A percentile compares a stretch with the other conserved stretches of the same genome.
phyloP scores from a whole-genome alignment of 2,113 vertebrate species.

The Cyanoramphus novaezelandiae region DNA sequence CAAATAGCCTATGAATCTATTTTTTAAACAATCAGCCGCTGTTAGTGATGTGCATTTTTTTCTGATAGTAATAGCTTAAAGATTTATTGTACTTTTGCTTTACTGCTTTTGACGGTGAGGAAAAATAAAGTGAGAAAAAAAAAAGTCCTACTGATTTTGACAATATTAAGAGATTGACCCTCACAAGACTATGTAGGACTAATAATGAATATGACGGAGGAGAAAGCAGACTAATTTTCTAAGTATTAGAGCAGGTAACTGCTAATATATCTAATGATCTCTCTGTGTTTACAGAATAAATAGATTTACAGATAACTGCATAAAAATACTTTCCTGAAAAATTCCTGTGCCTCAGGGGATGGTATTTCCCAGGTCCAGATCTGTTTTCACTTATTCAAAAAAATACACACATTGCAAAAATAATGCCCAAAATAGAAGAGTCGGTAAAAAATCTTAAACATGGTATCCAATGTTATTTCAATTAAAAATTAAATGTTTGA shows the following conservation, averaged over 20 bases:
- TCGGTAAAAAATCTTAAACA: background rate
- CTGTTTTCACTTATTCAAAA: background rate
- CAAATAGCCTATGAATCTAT: background rate
- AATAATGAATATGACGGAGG: background rate
- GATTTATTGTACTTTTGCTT: background rate
- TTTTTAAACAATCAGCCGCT: constrained; percentile 35
- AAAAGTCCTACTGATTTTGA: background rate
- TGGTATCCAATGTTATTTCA: background rate
- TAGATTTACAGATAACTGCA: background rate
- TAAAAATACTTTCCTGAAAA: background rate
- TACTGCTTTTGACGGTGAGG: background rate
- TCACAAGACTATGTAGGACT: background rate
- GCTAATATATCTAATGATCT: background rate
- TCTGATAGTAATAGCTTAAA: background rate
- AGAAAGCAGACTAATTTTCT: background rate
- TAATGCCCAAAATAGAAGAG: background rate
- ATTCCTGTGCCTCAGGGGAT: background rate
- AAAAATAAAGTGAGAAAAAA: background rate
- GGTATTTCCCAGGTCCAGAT: background rate
- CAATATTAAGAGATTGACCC: background rate
- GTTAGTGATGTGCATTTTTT: background rate
- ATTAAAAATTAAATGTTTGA: background rate
- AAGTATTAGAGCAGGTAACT: background rate
- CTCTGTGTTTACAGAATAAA: background rate
- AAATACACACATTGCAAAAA: background rate